Base-by-base conservation (phyloP, 2,888 invertebrate species). In the Tetranychus truncatus region DNA sequence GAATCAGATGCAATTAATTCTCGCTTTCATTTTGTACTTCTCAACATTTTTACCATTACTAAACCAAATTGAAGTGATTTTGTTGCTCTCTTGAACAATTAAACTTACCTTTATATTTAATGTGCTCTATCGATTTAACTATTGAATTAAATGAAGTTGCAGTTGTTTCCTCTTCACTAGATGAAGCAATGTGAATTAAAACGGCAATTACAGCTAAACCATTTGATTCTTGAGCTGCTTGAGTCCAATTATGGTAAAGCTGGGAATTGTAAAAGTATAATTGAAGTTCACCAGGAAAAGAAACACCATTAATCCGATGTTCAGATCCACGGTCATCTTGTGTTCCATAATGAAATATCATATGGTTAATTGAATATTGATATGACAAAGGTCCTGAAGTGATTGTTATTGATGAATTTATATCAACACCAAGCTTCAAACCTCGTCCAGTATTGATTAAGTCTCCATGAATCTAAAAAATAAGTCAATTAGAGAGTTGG, bases 251-350 rank as follows among this genome's bases (percentile, higher is more conserved):
- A 81, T 89, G 89, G 86, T 96, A 96, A 80, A 97, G 88, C 85
- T 96, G 94, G 77, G 93, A 91, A 86, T 97, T 97, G 87, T 92
- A 97, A 81, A 95, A 95, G 85, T 94, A 92, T 86, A 96, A 90
- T 87, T 96, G 95, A 82, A 96, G 90, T 90, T 97, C 97, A 75
- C 95, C 95, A 9, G 97, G 96, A 84, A 97, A 97, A 76, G 92
- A 88, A 81, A 92, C 91, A 79, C 95, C 93, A 82, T 93, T 94
- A 81, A 97, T 91, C 76, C 91, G 92, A 84, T 97, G 97, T 83
- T 97, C 97, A 18, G 95, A 96, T 45, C 97, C 97, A 80, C 89
- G 89, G 82, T 91, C 89, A 84, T 95, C 92, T 66, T 75, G 75
- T 76, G 91, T 86, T 7, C 95, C 95, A 82, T 92, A 95, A 84